Conservation (phyloP, 2,113 vertebrate species). For the Crotophaga sulcirostris region DNA sequence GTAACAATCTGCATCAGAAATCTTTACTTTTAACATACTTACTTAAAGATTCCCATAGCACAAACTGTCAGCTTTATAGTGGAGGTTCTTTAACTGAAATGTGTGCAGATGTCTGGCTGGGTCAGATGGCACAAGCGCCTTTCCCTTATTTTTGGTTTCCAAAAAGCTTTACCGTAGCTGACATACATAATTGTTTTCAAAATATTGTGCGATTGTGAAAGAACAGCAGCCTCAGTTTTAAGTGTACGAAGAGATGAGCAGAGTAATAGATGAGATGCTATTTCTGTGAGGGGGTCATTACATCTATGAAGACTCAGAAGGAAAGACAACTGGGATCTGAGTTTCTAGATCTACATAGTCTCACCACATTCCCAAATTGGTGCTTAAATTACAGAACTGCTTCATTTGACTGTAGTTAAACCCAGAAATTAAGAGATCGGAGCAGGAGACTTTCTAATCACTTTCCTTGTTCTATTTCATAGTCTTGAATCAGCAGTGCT, state of each 20-base stretch:
- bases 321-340: neutral
- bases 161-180: neutral
- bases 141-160: neutral
- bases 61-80: neutral
- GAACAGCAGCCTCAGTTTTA: neutral
- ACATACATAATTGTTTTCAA: neutral
- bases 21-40: neutral
- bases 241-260: neutral
- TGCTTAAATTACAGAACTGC: neutral
- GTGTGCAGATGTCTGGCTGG: neutral
- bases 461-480: neutral
- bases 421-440: neutral
- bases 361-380: neutral
- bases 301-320: neutral
- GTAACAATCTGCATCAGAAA: neutral
- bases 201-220: neutral
- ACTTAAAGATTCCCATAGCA: neutral
- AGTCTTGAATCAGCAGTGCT: constrained; percentile 83
- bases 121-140: neutral
- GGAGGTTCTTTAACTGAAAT: neutral
- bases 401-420: neutral
- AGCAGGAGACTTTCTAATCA: neutral
- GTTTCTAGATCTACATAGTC: neutral
- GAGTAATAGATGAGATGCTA: neutral
- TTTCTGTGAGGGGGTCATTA: neutral